Evolutionary conservation across 2,797 vertebrate species (phyloP).

Genomic region (Anguilla pacifica): DNA sequence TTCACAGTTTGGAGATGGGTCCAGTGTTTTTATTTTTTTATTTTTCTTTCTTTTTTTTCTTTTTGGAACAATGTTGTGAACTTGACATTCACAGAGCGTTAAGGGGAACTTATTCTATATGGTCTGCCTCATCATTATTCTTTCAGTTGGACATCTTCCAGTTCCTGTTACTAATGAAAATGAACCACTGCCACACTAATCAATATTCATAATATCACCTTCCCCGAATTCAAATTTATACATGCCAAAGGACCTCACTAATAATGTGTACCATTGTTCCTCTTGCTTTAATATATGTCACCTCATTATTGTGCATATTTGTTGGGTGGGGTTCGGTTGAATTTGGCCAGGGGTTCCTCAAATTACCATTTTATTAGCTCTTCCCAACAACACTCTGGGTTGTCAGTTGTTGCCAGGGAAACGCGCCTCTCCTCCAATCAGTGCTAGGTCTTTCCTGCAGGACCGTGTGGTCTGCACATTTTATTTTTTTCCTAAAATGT

Average conservation of each 20-base stretch:
- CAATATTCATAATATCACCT: neutral
- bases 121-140: neutral
- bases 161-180: constrained; percentile 7
- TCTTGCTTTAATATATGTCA: no score
- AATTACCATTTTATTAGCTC: no score
- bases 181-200: neutral
- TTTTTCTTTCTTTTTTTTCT: neutral
- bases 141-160: neutral
- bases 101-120: neutral
- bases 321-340: no score
- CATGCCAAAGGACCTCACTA: neutral
- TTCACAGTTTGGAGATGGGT: neutral
- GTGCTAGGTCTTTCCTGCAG: neutral
- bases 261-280: neutral
- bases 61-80: neutral
- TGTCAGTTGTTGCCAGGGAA: neutral
- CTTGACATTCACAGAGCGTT: neutral
- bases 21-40: neutral
- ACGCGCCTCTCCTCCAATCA: neutral
- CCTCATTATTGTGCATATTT: no score
- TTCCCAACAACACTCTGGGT: no score
- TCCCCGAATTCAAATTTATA: neutral
- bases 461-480: neutral
- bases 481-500: no score
- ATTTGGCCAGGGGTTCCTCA: no score